Base-by-base conservation (phyloP, 1,140 invertebrate species). In the Drosophila jambulina region DNA sequence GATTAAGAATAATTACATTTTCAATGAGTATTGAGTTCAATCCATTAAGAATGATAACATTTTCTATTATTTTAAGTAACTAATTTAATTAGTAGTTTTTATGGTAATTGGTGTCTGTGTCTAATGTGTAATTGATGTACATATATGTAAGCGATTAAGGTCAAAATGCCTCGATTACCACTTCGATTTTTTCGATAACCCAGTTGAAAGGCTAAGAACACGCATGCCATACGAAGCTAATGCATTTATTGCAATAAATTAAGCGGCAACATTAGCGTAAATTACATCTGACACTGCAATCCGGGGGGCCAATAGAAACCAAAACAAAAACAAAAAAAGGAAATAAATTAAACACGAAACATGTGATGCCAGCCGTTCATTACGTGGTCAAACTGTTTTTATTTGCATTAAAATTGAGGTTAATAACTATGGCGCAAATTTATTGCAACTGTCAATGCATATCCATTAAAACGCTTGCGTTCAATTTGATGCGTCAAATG, bases 361-460 rank as follows among this genome's bases (percentile, higher is more conserved):
- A 71, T 58, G 49, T 48, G 43, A 34, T 38, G 40, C 21, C 25
- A 25, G 29, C 49, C 68, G 75, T 48, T 69, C 74, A 75, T 76
- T 77, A 69, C 75, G 75, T 54, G 75, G 63, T 78, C 75, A 78
- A 69, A 78, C 74, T 68, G 70, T 71, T 78, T 84, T 69, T 53
- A 70, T 79, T 83, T 76, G 76, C 70, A 65, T 77, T 80, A 59
- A 80, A 84, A 84, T 84, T 84, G 77, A 84, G 76, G 81, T 84
- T 84, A 80, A 84, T 84, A 84, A 78, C 79, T 82, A 67, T 74
- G 45, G 72, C 54, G 74, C 56, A 77, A 74, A 68, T 77, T 67
- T 81, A 78, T 82, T 67, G 69, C 79, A 78, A 82, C 77, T 83
- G 76, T 79, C 70, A 83, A 80, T 80, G 71, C 65, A 68, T 83